phyloP scores from a whole-genome alignment of 2,888 invertebrate species.

The Ganaspis brasiliensis region DNA sequence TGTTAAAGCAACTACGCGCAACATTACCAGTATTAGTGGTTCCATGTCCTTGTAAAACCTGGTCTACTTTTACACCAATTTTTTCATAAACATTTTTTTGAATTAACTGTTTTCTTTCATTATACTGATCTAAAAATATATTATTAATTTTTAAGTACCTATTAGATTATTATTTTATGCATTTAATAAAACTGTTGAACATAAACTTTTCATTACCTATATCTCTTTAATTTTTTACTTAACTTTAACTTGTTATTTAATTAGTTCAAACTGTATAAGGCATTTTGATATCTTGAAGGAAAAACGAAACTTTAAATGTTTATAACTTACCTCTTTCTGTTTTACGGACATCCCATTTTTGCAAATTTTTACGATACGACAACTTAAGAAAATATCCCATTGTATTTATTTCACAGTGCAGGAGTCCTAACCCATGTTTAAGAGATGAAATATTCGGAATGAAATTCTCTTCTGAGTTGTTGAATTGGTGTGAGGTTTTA shows the following conservation, averaged over 20 bases:
- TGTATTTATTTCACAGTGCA: slow-evolving; percentile 1
- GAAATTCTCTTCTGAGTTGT: neutral
- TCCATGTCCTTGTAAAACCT: slow-evolving; percentile 27
- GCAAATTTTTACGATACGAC: neutral
- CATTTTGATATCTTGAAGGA: too few species aligned
- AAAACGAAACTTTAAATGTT: too few species aligned
- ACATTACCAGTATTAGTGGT: slow-evolving; percentile 41
- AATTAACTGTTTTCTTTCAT: slow-evolving; percentile 27
- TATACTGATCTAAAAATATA: neutral
- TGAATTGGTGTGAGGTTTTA: neutral
- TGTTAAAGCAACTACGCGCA: slow-evolving; percentile 31
- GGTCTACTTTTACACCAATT: slow-evolving; percentile 1
- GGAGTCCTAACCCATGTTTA: neutral
- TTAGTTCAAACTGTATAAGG: too few species aligned
- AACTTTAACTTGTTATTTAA: too few species aligned
- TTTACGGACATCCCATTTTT: neutral
- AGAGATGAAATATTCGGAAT: neutral
- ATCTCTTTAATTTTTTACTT: too few species aligned
- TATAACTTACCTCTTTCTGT: too few species aligned
- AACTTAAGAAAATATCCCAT: neutral
- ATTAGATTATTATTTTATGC: too few species aligned
- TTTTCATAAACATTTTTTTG: slow-evolving; percentile 26
- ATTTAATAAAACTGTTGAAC: too few species aligned
- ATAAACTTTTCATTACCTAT: too few species aligned
- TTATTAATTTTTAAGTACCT: too few species aligned